Evolutionary conservation across 2,797 vertebrate species (phyloP).

Genomic region (Pipistrellus nathusii): DNA sequence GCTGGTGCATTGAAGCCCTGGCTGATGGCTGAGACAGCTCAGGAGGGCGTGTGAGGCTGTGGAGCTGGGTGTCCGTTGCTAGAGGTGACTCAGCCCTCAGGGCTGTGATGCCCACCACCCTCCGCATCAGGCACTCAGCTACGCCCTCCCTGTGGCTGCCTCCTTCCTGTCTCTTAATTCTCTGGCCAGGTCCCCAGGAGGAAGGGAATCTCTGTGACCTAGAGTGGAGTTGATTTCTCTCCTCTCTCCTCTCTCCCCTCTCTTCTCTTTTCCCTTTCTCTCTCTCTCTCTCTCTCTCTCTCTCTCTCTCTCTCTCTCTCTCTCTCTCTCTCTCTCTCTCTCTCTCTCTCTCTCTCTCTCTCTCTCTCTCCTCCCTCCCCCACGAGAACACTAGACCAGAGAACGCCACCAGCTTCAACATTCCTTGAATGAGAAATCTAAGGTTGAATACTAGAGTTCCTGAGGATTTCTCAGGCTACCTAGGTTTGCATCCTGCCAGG

Average conservation of each 20-base stretch:
- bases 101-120: neutral
- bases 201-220: no score
- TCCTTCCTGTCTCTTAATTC: neutral
- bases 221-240: no score
- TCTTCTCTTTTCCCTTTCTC: no score
- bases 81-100: slow-evolving; percentile 19
- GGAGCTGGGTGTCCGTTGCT: neutral
- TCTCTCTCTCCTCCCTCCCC: neutral
- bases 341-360: neutral
- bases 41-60: neutral
- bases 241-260: no score
- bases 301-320: no score
- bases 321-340: no score
- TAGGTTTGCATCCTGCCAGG: neutral
- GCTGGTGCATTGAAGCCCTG: fast-evolving
- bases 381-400: neutral
- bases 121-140: neutral
- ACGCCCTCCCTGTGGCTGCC: neutral
- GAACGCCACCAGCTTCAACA: neutral
- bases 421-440: slow-evolving; percentile 25
- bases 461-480: neutral
- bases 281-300: neutral
- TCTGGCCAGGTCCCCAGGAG: no score
- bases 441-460: neutral
- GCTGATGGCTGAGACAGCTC: neutral